Evolutionary conservation across 2,797 vertebrate species (phyloP).

Genomic region (Chiloscyllium punctatum): DNA sequence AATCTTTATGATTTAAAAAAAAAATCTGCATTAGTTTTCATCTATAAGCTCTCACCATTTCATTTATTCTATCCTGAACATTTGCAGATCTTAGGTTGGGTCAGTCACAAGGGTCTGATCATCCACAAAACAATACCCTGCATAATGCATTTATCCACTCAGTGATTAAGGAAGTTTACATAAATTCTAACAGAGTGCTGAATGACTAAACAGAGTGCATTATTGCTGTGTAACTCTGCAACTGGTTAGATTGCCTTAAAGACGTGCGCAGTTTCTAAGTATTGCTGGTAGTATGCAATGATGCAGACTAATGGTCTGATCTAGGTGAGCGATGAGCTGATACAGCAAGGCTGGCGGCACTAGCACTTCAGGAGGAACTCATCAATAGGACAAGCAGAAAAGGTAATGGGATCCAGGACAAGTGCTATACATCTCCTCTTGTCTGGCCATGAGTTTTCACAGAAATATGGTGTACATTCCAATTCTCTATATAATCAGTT

Average conservation of each 20-base stretch:
- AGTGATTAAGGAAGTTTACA: background rate
- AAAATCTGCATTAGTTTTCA: no score
- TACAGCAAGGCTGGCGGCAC: conserved; percentile 28
- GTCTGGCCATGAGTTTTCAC: background rate
- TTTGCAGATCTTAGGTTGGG: background rate
- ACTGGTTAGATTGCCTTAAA: background rate
- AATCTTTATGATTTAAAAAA: no score
- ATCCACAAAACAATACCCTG: background rate
- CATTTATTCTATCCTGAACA: background rate
- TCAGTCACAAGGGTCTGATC: background rate
- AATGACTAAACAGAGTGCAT: background rate
- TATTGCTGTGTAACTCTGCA: background rate
- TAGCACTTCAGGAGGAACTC: background rate
- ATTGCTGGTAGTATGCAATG: conserved; percentile 7
- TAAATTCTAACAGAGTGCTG: background rate
- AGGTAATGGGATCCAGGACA: conserved; percentile 31
- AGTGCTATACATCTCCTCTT: conserved; percentile 29
- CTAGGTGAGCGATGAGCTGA: conserved; percentile 30
- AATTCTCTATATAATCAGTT: conserved; percentile 37
- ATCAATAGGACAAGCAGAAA: conserved; percentile 18
- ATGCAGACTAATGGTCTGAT: conserved; percentile 1
- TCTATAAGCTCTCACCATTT: no score
- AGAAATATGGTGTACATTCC: conserved; percentile 15
- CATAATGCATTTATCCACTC: background rate
- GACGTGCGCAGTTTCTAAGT: background rate